Evolutionary conservation across 2,888 invertebrate species (phyloP), one percentile per base, ranked within the genome.

Genomic region (Brachyptera risi): DNA sequence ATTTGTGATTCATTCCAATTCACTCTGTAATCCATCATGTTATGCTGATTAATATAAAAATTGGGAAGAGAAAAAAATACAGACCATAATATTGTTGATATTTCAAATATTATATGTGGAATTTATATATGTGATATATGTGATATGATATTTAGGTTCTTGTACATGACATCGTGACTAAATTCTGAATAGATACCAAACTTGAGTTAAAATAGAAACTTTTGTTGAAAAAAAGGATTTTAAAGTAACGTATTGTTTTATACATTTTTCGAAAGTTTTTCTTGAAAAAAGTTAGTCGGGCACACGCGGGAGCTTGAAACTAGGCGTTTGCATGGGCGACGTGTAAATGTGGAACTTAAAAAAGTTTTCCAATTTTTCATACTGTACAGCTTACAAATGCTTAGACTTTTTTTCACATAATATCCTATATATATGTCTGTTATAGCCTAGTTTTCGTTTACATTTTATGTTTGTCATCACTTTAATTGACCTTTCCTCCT

Each of bases 311-410:
- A 47, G n/a, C 9, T 21, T n/a, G 23, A 21, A 21, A 37, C 54
- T 21, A 31, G 54, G 37, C 37, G 35, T 54, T 54, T 19, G 5
- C 21, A n/a, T 15, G 40, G 9, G 50, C 35, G 38, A 54, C n/a
- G 54, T 54, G 54, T 54, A 54, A 54, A 54, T 54, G 35, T 54
- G 35, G 35, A 37, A 54, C 35, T 54, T 54, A 54, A 50, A n/a
- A n/a, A 61, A 61, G 40, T 61, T 61, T 61, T 61, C 61, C 61
- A 61, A 61, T 61, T 61, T 61, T 61, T 61, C 61, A 61, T 61
- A 61, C 51, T 40, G 35, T 27, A 51, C 50, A 51, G 61, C 57
- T 61, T 61, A 61, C n/a, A n/a, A n/a, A n/a, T n/a, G n/a, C n/a
- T n/a, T n/a, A n/a, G n/a, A n/a, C n/a, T n/a, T n/a, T n/a, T 61